Conservation (phyloP, 2,888 invertebrate genomes). For the Muschampia plurimacula region DNA sequence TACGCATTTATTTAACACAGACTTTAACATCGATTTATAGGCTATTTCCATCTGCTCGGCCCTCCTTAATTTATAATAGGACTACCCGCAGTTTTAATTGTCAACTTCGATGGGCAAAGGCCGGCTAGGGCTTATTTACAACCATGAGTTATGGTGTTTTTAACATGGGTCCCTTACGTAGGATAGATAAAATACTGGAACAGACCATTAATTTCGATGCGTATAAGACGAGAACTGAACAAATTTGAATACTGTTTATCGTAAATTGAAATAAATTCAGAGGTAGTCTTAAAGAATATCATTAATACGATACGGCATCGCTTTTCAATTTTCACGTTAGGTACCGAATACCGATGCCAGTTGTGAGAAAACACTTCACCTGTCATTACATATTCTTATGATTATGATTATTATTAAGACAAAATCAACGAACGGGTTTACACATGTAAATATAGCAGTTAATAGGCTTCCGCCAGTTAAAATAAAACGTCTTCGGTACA, state of each 20-base stretch:
- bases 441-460: too few species aligned
- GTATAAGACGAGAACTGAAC: background rate
- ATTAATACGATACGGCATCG: too few species aligned
- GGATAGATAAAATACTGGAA: conserved; percentile 18
- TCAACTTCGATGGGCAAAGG: conserved; percentile 18
- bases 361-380: too few species aligned
- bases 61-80: conserved; percentile 47
- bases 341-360: too few species aligned
- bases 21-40: conserved; percentile 29
- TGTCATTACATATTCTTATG: too few species aligned
- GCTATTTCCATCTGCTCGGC: conserved; percentile 44
- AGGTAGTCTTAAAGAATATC: too few species aligned
- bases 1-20: background rate
- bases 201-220: conserved; percentile 25
- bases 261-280: background rate
- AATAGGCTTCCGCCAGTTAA: too few species aligned
- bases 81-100: conserved; percentile 37
- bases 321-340: too few species aligned
- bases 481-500: too few species aligned
- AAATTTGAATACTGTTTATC: background rate
- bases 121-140: conserved; percentile 27
- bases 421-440: background rate
- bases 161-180: conserved; percentile 11
- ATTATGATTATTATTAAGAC: too few species aligned
- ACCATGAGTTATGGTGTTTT: conserved; percentile 27